Base-by-base conservation (phyloP, 2,888 invertebrate species). In the Lacanobia wlatinum region DNA sequence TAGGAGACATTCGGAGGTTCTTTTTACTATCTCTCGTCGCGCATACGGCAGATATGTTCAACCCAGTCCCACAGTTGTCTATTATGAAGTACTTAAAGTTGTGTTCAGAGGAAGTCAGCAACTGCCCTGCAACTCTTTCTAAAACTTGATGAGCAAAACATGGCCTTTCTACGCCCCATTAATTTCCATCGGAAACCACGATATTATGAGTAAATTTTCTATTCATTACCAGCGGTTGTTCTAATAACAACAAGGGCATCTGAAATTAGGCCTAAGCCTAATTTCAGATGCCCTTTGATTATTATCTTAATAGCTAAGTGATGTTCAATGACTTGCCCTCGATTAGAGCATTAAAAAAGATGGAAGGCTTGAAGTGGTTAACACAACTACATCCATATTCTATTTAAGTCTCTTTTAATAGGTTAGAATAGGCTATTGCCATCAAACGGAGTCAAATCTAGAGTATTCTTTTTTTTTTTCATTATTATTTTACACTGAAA, bases 271-370 rank as follows among this genome's bases (percentile, higher is more conserved):
- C n/a, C 7, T n/a, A 6, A 56, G 23, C n/a, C 7, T n/a, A 6
- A 56, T 58, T 69, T 53, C 50, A 48, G 18, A 61, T 81, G 68
- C 76, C 68, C 68, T 78, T 76, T 68, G 69, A 66, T 78, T 34
- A 5, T 46, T 21, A 67, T 67, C 53, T 56, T 21, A 64, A 56
- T n/a, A 50, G 18, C 52, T 38, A 12, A 18, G 16, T 18, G 14
- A 52, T 46, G 23, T 18, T 61, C 56, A 12, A 74, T 55, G 16
- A 60, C 21, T 40, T 1, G 58, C 2, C 14, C 21, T 43, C 21
- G 38, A 2, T 58, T 46, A 18, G 6, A 23, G 0, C 0, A 5
- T n/a, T 23, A 46, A 16, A 46, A 16, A 55, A n/a, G 28, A 43
- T 10, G 18, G 18, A 58, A 58, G 8, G n/a, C n/a, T 48, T 48